Evolutionary conservation across 2,797 vertebrate species (phyloP), one percentile per base, ranked within the genome.

Genomic region (Percopsis omiscomaycus): DNA sequence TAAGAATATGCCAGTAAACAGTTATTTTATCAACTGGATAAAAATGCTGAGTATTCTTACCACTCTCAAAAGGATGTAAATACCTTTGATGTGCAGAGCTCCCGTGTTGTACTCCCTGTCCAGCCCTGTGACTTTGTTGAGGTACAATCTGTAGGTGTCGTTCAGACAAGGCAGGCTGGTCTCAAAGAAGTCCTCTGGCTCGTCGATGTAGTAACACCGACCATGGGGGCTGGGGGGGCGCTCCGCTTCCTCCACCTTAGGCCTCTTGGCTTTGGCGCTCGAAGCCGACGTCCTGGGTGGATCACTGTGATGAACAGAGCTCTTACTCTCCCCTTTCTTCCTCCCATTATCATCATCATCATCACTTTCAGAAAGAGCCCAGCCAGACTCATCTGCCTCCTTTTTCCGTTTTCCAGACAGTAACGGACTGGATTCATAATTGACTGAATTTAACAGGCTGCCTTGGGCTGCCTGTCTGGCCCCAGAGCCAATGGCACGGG

Each of bases 291-390:
- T 67, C 51, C 79, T 77, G 3, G 78, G 78, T 14, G 57, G 2
- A 13, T 62, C 73, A 55, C 27, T 29, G 51, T 32, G 52, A 42
- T 47, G 65, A 22, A 4, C 59, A 13, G 22, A 50, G 46, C 3
- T 60, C 0, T 15, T 0, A 48, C 46, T 64, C 44, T 68, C 76
- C 15, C 5, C 13, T 52, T 85, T 79, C 9, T 52, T 52, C 3
- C 3, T 44, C 9, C 44, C 46, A 49, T n/a, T 63, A n/a, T 51
- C 66, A 28, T 45, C 68, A 45, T 77, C 79, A 0, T 86, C 90
- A 3, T 97, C 96, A 0, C 97, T 99, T 55, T 96, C 97, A 0
- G 97, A 99, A 16, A 99, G 91, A 64, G 91, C 92, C 97, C 97
- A 99, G 14, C 95, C 94, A 0, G 87, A 89, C 10, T 91, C 89